Evolutionary conservation across 1,140 invertebrate genomes (phyloP), one percentile per base, ranked within the genome.

Genomic region (Sinella curviseta): DNA sequence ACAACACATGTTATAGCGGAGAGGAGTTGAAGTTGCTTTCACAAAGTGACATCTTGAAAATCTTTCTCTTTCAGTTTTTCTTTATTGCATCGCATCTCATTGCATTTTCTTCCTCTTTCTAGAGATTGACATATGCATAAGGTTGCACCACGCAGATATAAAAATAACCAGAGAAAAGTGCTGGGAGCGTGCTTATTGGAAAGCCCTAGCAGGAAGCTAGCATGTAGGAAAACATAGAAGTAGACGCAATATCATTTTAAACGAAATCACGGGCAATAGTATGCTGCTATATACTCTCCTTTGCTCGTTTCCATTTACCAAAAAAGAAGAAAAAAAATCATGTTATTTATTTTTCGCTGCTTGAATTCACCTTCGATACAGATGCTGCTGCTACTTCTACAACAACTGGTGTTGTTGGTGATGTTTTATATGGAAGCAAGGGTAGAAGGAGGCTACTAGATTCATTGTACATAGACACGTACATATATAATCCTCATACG

Each of bases 11-110:
- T n/a, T n/a, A n/a, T n/a, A n/a, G n/a, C n/a, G n/a, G n/a, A n/a
- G n/a, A n/a, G n/a, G n/a, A n/a, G n/a, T n/a, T n/a, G n/a, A n/a
- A n/a, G 12, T 17, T 48, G 17, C 17, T 17, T 48, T 8, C 4
- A 48, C 4, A 24, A 26, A 60, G 55, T 60, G 55, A 60, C 55
- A 60, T 24, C 24, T 24, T 14, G 24, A 24, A 60, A 60, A 60
- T 60, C 55, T 60, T 60, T 26, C 55, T 60, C 17, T 48, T 48
- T 48, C 39, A 8, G 39, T 48, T 48, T n/a, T 48, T 60, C 55
- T 26, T 60, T 60, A 60, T 60, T 60, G 55, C 55, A 60, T 60
- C 55, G 14, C 24, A 60, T 60, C 55, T 60, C 55, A 26, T 26
- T 60, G 55, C 55, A 60, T 60, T 60, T 60, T 60, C 55, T 60